phyloP scores from a whole-genome alignment of 2,888 invertebrate species.

The Epirrhoe alternata region DNA sequence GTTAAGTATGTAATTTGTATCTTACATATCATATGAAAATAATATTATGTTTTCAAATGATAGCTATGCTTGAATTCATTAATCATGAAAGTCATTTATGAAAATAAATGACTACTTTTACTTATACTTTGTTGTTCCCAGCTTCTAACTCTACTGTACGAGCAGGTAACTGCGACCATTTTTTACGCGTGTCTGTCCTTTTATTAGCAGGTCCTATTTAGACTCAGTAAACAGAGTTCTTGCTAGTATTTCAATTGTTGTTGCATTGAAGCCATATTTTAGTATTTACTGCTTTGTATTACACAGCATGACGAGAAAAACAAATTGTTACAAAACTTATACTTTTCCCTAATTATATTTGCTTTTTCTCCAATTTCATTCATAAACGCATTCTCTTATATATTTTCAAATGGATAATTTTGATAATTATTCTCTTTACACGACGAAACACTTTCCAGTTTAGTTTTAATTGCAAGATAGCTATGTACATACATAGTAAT shows the following conservation, averaged over 20 bases:
- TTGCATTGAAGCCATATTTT: conserved; percentile 35
- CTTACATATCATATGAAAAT: not conserved
- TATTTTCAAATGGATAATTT: not conserved
- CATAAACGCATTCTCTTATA: not conserved
- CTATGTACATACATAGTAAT: conserved; percentile 10
- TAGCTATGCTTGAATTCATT: not conserved
- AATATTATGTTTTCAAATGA: conserved; percentile 1
- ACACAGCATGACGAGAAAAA: conserved; percentile 32
- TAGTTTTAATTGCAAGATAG: conserved; percentile 15
- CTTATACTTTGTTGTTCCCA: conserved; percentile 12
- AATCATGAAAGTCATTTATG: too few relatives aligned
- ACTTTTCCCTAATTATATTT: too few relatives aligned
- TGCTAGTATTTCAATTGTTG: conserved; percentile 37
- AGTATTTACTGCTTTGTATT: conserved; percentile 31
- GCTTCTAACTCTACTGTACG: conserved; percentile 35
- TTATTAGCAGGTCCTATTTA: conserved; percentile 48
- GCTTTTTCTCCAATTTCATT: too few relatives aligned
- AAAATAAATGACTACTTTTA: conserved; percentile 2
- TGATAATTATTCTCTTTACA: not conserved
- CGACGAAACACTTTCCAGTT: not conserved
- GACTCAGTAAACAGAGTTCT: conserved; percentile 37
- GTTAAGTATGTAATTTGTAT: not conserved
- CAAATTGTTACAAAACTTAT: not conserved
- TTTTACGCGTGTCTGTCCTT: conserved; percentile 67
- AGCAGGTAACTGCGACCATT: conserved; percentile 79